Evolutionary conservation across 2,113 vertebrate genomes (phyloP).

Genomic region (Dendropsophus ebraccatus): DNA sequence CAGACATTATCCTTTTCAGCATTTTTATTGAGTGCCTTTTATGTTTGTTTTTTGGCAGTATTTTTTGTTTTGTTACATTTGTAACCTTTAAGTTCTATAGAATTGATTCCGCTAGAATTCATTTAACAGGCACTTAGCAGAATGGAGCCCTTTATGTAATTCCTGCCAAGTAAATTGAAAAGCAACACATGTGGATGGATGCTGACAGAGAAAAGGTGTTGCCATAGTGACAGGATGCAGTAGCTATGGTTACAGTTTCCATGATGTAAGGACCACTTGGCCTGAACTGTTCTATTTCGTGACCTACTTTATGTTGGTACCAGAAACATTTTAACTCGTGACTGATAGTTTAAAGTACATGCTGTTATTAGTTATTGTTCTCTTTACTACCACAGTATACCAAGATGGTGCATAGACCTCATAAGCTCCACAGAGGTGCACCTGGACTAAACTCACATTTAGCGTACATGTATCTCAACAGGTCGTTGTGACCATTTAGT

Average conservation of each 20-base stretch:
- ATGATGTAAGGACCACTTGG: conserved; percentile 50
- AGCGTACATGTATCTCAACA: too few relatives aligned
- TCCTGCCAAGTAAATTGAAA: conserved; percentile 3
- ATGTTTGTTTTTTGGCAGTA: too few relatives aligned
- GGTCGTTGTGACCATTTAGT: too few relatives aligned
- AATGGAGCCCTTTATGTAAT: background rate
- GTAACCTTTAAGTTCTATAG: too few relatives aligned
- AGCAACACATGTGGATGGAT: conserved; percentile 43
- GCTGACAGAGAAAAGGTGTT: conserved; percentile 24
- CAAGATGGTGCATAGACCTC: background rate
- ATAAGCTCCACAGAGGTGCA: too few relatives aligned
- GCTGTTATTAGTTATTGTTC: background rate
- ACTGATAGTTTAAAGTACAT: background rate
- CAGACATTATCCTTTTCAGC: too few relatives aligned
- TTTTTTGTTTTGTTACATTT: background rate
- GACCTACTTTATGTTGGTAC: conserved; percentile 36
- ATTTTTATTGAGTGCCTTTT: too few relatives aligned
- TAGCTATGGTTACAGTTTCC: conserved; percentile 43
- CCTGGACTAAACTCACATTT: too few relatives aligned
- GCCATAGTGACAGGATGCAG: conserved; percentile 49
- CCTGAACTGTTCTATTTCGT: conserved; percentile 21
- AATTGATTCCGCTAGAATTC: background rate
- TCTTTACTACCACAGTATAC: background rate
- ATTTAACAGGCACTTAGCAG: conserved; percentile 4
- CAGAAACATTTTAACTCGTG: conserved; percentile 28